Percentiles rank a stretch among this genome's conserved stretches.
phyloP scores from a whole-genome alignment of 2,113 vertebrate species.

The Alaudala cheleensis region DNA sequence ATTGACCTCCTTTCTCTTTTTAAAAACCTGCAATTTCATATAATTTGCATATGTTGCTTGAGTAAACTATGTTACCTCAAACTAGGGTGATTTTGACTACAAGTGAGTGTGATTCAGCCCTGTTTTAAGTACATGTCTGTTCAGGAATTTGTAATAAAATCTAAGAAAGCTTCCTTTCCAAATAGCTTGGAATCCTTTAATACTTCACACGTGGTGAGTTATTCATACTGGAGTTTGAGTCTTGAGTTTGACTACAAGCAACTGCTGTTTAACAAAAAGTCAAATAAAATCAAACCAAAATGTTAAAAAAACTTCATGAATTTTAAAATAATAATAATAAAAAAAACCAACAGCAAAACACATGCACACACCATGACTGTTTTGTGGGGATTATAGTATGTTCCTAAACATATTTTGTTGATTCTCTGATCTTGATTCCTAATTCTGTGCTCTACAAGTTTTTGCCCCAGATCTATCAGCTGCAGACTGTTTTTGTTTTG shows the following conservation, averaged over 20 bases:
- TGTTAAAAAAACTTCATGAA: conserved; percentile 24
- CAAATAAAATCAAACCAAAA: conserved; percentile 48
- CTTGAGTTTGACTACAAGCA: conserved; percentile 57
- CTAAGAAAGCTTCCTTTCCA: conserved; percentile 7
- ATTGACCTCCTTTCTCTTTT: conserved; percentile 1
- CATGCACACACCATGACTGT: conserved; percentile 57
- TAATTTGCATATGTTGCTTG: not conserved
- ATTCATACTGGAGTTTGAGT: conserved; percentile 51
- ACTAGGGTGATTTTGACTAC: not conserved
- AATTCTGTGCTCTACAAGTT: not conserved
- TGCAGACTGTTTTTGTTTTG: not conserved
- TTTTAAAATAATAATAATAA: not conserved
- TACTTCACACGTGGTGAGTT: conserved; percentile 1
- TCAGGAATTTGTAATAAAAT: not conserved
- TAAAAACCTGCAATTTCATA: not conserved
- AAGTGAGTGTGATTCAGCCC: not conserved
- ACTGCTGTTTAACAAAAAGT: conserved; percentile 32
- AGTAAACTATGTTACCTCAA: not conserved
- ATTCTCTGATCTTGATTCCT: not conserved
- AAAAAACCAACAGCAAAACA: conserved; percentile 13
- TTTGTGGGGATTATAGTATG: not conserved
- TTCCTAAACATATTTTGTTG: not conserved
- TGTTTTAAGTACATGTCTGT: not conserved
- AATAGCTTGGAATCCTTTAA: conserved; percentile 2
- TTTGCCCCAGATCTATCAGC: not conserved